These are phyloP conservation scores for Plagodis pulveraria DNA, from an alignment of 2,888 invertebrate species.

Conservation along the genomic window DNA sequence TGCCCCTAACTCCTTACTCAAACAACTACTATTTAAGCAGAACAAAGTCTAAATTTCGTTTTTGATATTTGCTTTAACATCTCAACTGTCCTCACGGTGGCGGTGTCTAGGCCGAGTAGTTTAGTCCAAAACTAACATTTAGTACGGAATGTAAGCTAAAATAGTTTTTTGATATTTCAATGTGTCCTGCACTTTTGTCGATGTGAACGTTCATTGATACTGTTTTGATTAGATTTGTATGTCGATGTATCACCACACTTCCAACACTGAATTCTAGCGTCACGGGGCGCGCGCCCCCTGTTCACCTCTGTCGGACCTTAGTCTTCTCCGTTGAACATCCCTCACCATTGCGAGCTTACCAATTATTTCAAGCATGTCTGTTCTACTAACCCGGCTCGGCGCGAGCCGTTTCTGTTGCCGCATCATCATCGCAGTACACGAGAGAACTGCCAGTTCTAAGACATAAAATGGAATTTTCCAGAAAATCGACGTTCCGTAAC, in stretches of 20 bases:
- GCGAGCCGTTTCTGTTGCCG: slow-evolving; percentile 81
- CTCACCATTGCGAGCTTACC: slow-evolving; percentile 83
- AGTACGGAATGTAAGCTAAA: slow-evolving; percentile 80
- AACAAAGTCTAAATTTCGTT: slow-evolving; percentile 85
- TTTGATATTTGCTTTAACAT: slow-evolving; percentile 82
- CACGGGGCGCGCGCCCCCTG: slow-evolving; percentile 62
- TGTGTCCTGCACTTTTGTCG: slow-evolving; percentile 72
- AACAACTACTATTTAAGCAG: slow-evolving; percentile 69
- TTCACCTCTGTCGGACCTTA: slow-evolving; percentile 65
- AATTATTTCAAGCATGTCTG: slow-evolving; percentile 83
- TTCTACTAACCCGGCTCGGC: slow-evolving; percentile 80
- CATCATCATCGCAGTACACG: slow-evolving; percentile 75
- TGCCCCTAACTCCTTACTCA: slow-evolving; percentile 67
- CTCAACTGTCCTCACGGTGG: slow-evolving; percentile 76
- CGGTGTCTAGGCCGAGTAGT: slow-evolving; percentile 82
- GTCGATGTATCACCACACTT: slow-evolving; percentile 82
- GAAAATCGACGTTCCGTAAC: slow-evolving; percentile 86
- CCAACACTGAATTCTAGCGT: slow-evolving; percentile 62
- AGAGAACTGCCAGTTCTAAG: slow-evolving; percentile 66
- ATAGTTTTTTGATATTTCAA: slow-evolving; percentile 62
- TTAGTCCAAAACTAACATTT: slow-evolving; percentile 68
- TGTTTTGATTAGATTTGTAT: slow-evolving; percentile 78
- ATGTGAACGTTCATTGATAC: slow-evolving; percentile 79
- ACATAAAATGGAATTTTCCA: slow-evolving; percentile 83
- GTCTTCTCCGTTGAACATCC: slow-evolving; percentile 78